Percentiles rank a stretch among this genome's conserved stretches.
Evolutionary conservation across 2,113 vertebrate species (phyloP).

Genomic region (Coturnix japonica): DNA sequence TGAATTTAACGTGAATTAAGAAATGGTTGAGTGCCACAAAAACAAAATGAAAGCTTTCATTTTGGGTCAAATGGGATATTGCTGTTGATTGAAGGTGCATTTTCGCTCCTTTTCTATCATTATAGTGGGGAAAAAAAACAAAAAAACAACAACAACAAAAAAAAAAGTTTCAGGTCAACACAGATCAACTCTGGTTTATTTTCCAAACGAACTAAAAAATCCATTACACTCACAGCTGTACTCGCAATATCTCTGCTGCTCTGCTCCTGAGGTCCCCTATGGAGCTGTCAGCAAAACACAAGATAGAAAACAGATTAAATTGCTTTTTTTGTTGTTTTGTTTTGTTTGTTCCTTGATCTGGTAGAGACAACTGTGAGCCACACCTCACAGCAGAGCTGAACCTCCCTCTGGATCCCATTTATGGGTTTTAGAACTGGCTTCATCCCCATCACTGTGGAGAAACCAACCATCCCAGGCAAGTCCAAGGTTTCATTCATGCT

Average conservation of each 20-base stretch:
- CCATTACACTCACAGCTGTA: constrained; percentile 57
- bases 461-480: background rate
- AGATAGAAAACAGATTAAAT: background rate
- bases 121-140: background rate
- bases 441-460: background rate
- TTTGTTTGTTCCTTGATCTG: background rate
- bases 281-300: constrained; percentile 38
- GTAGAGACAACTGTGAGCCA: background rate
- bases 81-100: background rate
- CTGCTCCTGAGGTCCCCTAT: background rate
- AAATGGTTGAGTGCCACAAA: background rate
- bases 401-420: background rate
- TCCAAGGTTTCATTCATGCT: background rate
- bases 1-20: constrained; percentile 9
- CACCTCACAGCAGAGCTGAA: background rate
- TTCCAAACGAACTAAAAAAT: constrained; percentile 62
- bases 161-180: constrained; percentile 46
- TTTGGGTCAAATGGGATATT: constrained; percentile 19
- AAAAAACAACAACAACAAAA: no score
- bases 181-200: constrained; percentile 39
- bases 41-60: background rate
- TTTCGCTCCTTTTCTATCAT: constrained; percentile 34
- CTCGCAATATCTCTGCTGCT: constrained; percentile 3
- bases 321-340: background rate
- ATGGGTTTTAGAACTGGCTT: background rate